A percentile compares a stretch with the other conserved stretches of the same genome.
Evolutionary conservation across 2,797 vertebrate genomes (phyloP).

Genomic region (Coracias cyanogaster): DNA sequence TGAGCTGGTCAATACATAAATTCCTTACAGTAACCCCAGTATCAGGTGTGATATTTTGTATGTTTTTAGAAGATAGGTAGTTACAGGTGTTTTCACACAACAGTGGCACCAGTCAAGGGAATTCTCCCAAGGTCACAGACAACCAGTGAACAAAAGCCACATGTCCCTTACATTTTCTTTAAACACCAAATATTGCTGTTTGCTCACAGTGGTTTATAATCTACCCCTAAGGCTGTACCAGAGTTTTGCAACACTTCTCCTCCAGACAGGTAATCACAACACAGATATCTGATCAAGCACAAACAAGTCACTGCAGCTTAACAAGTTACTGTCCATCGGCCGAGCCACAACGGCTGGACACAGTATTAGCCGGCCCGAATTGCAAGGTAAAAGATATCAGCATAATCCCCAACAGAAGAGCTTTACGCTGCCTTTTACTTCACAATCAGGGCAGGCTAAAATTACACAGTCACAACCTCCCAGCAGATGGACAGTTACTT

Average conservation of each 20-base stretch:
- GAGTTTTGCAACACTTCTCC: not conserved
- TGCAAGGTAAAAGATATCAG: conserved; percentile 46
- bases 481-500: conserved; percentile 23
- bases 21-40: not conserved
- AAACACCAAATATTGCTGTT: not conserved
- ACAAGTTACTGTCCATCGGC: not conserved
- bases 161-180: not conserved
- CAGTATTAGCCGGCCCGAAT: not conserved
- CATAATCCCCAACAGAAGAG: conserved; percentile 55
- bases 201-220: not conserved
- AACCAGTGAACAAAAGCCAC: not conserved
- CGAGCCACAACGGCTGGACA: not conserved
- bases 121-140: conserved; percentile 28
- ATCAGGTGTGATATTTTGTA: not conserved
- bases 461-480: conserved; percentile 45
- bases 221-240: not conserved
- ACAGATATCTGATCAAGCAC: conserved; percentile 10
- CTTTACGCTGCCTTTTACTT: conserved; percentile 29
- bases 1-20: not conserved
- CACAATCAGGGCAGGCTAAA: conserved; percentile 57
- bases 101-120: not conserved
- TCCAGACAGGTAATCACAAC: not conserved
- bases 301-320: conserved; percentile 42
- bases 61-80: not conserved
- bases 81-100: not conserved